Evolutionary conservation across 2,888 invertebrate genomes (phyloP), one percentile per base, ranked within the genome.

Genomic region (Habroteleia sp.): DNA sequence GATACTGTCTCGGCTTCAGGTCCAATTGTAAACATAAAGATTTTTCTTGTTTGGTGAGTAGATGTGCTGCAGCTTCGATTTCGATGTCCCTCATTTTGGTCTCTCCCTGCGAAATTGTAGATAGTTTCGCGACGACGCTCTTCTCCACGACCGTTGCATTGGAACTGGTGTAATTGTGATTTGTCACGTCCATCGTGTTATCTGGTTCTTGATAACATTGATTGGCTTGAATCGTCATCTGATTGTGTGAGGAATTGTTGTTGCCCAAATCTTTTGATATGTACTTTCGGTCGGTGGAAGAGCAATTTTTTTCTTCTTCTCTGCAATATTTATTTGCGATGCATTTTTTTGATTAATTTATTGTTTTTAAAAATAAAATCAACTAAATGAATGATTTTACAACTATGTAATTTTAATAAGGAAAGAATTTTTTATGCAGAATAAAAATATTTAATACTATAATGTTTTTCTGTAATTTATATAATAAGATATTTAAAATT

Each of bases 251-350:
- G 80, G 80, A 85, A 85, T 80, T 84, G 85, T 80, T 85, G 85
- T 79, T 85, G 84, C 80, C 83, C 81, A 83, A 90, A 88, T 86
- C 89, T 87, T 89, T 93, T 91, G 90, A 93, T 94, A 90, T 95
- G 95, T 90, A 94, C 93, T 90, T 96, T 96, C 91, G 94, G 93
- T 92, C 95, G 92, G 90, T 95, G 93, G 92, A 96, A 95, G 90
- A 94, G 94, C 90, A 94, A 92, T 89, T 92, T 91, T 90, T 91
- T 92, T 92, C 93, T 89, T 90, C 92, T 91, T 92, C 93, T 93
- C 94, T 94, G 89, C 69, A 86, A 84, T 35, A 33, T 37, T 33
- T n/a, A n/a, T n/a, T n/a, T n/a, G n/a, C n/a, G n/a, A n/a, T n/a
- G n/a, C n/a, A n/a, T n/a, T n/a, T n/a, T n/a, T n/a, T n/a, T n/a